phyloP scores from a whole-genome alignment of 2,113 vertebrate species.

The Catharus bicknelli region DNA sequence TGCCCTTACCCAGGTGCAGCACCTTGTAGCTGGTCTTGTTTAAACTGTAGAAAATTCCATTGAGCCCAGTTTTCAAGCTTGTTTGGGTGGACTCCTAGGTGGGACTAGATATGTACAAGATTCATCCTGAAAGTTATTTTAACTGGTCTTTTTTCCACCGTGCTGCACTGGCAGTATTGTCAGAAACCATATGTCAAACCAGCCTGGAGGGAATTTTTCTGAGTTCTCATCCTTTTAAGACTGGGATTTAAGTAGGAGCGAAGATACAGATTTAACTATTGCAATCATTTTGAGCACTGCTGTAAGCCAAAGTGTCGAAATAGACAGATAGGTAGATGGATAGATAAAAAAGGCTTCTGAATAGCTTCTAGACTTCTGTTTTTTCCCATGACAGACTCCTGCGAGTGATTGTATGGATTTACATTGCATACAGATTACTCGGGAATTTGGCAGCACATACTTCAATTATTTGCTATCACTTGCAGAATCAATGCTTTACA shows the following conservation, averaged over 20 bases:
- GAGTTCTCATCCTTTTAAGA: constrained; percentile 17
- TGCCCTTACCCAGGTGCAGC: background rate
- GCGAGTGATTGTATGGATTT: constrained; percentile 62
- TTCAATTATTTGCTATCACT: constrained; percentile 66
- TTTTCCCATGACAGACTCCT: constrained; percentile 59
- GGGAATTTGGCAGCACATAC: constrained; percentile 27
- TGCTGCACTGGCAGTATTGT: background rate
- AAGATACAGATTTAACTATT: background rate
- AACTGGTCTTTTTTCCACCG: background rate
- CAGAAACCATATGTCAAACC: background rate
- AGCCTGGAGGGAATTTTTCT: constrained; percentile 1
- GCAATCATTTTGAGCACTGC: background rate
- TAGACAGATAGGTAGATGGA: background rate
- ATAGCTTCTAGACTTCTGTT: background rate
- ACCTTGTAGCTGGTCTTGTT: background rate
- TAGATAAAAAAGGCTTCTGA: background rate
- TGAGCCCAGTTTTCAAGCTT: background rate
- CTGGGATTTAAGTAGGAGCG: background rate
- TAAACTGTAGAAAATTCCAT: fast-evolving
- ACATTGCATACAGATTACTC: constrained; percentile 61
- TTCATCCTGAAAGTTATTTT: background rate
- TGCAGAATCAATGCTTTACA: constrained; percentile 55
- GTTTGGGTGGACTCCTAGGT: background rate
- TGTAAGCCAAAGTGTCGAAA: background rate
- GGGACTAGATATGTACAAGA: background rate